Percentiles rank a stretch among this genome's conserved stretches.
Evolutionary conservation across 1,140 invertebrate species (phyloP).

Genomic region (Procambarus virginalis): DNA sequence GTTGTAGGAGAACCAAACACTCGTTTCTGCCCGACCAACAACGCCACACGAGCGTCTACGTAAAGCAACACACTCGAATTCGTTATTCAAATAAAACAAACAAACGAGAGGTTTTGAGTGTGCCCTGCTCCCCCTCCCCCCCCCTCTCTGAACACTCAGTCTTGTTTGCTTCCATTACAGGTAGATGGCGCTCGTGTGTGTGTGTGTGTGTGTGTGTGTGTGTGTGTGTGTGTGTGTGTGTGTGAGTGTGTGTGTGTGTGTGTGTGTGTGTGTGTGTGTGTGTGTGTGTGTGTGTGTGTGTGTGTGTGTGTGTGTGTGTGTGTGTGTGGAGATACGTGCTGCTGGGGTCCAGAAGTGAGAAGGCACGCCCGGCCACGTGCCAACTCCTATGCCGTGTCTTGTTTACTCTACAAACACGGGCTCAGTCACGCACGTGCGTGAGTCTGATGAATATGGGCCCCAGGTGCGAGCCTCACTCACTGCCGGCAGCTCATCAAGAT

Average conservation of each 20-base stretch:
- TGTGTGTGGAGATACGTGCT: background rate
- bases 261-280: conserved; percentile 13
- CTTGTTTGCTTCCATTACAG: too few species aligned
- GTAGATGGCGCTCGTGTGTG: background rate
- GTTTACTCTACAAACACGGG: background rate
- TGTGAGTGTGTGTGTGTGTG: conserved; percentile 12
- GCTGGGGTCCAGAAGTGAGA: background rate
- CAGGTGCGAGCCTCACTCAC: background rate
- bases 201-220: background rate
- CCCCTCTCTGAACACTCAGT: too few species aligned
- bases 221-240: conserved; percentile 34
- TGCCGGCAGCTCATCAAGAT: too few species aligned
- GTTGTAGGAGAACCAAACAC: too few species aligned
- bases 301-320: background rate
- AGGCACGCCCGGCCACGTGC: background rate
- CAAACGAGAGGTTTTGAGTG: too few species aligned
- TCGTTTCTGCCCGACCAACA: too few species aligned
- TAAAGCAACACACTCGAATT: too few species aligned
- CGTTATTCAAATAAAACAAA: too few species aligned
- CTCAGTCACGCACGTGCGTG: background rate
- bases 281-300: conserved; percentile 15
- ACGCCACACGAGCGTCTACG: too few species aligned
- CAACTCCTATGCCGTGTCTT: background rate
- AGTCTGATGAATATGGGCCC: background rate
- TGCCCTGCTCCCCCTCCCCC: too few species aligned